Conservation (phyloP, 2,113 vertebrate genomes). For the Fregata magnificens region DNA sequence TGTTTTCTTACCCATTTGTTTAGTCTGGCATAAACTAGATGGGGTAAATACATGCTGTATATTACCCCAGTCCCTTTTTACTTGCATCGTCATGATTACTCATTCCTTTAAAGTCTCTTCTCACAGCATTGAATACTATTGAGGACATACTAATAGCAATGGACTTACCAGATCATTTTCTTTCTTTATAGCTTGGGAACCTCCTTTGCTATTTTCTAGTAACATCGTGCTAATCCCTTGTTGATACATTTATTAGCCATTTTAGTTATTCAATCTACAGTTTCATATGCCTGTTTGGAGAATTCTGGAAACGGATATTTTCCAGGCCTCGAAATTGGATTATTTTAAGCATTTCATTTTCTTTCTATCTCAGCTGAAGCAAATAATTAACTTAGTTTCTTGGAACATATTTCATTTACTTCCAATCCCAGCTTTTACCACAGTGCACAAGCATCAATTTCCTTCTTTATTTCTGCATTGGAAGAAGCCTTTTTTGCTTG, state of each 20-base stretch:
- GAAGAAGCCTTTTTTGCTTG: neutral
- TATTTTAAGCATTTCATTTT: conserved; percentile 1
- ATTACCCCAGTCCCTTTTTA: neutral
- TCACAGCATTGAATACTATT: neutral
- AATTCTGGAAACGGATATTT: neutral
- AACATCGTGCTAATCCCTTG: neutral
- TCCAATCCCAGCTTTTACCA: neutral
- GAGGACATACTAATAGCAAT: neutral
- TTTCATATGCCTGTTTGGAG: neutral
- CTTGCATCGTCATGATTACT: neutral
- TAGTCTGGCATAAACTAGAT: neutral
- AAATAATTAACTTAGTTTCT: conserved; percentile 4
- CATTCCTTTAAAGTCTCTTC: neutral
- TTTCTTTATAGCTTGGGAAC: neutral
- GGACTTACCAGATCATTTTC: neutral
- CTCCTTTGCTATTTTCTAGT: neutral
- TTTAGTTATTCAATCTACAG: neutral
- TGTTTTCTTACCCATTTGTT: neutral
- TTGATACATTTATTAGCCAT: neutral
- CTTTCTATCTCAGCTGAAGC: conserved; percentile 2
- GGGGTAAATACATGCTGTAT: neutral
- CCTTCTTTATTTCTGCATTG: neutral
- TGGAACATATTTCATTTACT: neutral
- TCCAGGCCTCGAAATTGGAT: neutral
- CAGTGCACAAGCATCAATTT: neutral